Conservation (phyloP, 2,113 vertebrate species). For the Philantomba maxwellii region DNA sequence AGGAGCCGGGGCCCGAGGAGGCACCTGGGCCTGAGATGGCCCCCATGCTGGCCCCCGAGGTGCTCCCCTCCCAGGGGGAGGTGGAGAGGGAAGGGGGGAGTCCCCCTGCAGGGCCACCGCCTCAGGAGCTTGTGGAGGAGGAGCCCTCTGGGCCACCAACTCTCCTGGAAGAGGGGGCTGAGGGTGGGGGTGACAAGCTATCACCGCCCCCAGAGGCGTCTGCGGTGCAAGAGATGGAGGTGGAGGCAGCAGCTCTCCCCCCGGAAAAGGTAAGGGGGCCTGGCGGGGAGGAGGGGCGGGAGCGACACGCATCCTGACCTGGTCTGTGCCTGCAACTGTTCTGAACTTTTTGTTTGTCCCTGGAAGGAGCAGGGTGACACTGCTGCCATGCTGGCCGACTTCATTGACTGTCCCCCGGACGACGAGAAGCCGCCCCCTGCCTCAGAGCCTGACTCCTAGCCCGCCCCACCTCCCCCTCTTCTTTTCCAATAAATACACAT, state of each 20-base stretch:
- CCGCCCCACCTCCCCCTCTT: background rate
- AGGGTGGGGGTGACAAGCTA: background rate
- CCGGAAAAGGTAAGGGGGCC: constrained; percentile 51
- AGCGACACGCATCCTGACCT: too few relatives aligned
- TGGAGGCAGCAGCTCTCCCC: background rate
- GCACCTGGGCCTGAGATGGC: background rate
- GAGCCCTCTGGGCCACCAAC: constrained; percentile 31
- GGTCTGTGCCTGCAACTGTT: background rate
- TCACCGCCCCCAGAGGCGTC: background rate
- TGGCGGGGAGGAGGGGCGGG: background rate
- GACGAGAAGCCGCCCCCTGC: constrained; percentile 71
- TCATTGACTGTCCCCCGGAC: constrained; percentile 90
- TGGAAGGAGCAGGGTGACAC: constrained; percentile 81
- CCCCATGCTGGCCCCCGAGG: background rate
- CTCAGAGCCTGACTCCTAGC: constrained; percentile 59
- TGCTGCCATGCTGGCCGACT: constrained; percentile 91
- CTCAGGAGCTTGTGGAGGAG: constrained; percentile 40
- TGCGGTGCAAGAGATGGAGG: constrained; percentile 20
- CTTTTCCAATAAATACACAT: constrained; percentile 64
- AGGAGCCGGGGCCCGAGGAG: constrained; percentile 31
- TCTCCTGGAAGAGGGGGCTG: constrained; percentile 40
- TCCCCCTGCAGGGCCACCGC: background rate
- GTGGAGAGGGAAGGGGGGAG: background rate
- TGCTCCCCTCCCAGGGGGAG: constrained; percentile 45
- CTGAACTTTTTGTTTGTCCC: constrained; percentile 1